Evolutionary conservation across 2,888 invertebrate genomes (phyloP).

Genomic region (Anoplius nigerrimus): DNA sequence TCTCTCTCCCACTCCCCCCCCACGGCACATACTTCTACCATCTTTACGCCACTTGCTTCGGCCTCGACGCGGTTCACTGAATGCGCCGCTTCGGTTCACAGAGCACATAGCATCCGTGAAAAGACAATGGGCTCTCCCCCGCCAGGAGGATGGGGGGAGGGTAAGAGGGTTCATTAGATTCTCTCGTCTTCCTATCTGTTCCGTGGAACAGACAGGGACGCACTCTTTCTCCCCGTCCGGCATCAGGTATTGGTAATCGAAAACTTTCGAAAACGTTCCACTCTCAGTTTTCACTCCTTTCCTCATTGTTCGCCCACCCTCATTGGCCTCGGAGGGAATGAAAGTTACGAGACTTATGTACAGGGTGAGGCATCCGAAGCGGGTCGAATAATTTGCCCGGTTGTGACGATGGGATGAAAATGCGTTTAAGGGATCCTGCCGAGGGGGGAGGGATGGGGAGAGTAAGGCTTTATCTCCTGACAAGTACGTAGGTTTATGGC

Average conservation of each 20-base stretch:
- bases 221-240: not conserved
- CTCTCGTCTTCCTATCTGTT: constrained; percentile 6
- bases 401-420: too few species aligned
- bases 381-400: too few species aligned
- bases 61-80: constrained; percentile 21
- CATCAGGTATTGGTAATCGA: constrained; percentile 11
- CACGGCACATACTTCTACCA: not conserved
- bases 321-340: too few species aligned
- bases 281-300: not conserved
- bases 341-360: too few species aligned
- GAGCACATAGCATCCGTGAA: constrained; percentile 13
- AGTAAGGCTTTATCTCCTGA: too few species aligned
- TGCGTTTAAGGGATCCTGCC: too few species aligned
- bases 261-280: constrained; percentile 4
- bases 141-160: constrained; percentile 13
- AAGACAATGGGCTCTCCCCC: constrained; percentile 30
- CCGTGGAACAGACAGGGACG: constrained; percentile 7
- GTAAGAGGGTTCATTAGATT: constrained; percentile 40
- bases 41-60: not conserved
- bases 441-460: too few species aligned
- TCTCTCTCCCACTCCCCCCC: constrained; percentile 6
- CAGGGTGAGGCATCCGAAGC: too few species aligned
- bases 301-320: not conserved
- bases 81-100: constrained; percentile 28
- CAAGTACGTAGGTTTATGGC: too few species aligned